Base-by-base conservation (phyloP, 2,113 vertebrate genomes). In the Ciconia stormi region DNA sequence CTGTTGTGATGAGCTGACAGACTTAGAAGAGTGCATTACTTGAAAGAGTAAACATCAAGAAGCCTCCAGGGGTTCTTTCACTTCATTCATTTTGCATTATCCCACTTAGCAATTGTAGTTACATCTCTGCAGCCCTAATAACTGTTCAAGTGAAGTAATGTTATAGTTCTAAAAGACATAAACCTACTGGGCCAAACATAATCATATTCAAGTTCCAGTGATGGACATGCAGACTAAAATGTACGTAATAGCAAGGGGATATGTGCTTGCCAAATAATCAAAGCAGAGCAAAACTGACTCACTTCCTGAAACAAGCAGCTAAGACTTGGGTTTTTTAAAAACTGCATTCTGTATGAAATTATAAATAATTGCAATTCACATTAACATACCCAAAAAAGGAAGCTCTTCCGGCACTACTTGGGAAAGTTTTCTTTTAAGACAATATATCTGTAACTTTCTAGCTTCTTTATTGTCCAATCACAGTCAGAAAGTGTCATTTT, bases 1-100 rank as follows among this genome's bases (percentile, higher is more conserved):
- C 44, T 55, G 69, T 87, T 96, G 93, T 89, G 96, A 91, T 92
- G 94, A 91, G 87, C 74, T 94, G 92, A 95, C 94, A 91, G 83
- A 65, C 70, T 83, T 61, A 74, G 65, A 81, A 58, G 84, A 92
- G 47, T 93, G 95, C 90, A 65, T 90, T 97, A 91, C 82, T 94
- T 82, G 84, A 95, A 89, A 95, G 93, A 93, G 83, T 96, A 92
- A 96, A 95, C 82, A 92, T 62, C 77, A 76, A 67, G 85, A 80
- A 95, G 55, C 72, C 83, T 90, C 96, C 82, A 69, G 82, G 87
- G 91, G 42, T 89, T 70, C 93, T 83, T 87, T 84, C 81, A 73
- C 87, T 94, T 96, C 94, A 80, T 90, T 93, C 65, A 80, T 89
- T 92, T 95, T 87, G 40, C 67, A 78, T 95, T 87, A 89, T 86